Conservation (phyloP, 1,140 invertebrate genomes). For the Pygmarrhopalites habei region DNA sequence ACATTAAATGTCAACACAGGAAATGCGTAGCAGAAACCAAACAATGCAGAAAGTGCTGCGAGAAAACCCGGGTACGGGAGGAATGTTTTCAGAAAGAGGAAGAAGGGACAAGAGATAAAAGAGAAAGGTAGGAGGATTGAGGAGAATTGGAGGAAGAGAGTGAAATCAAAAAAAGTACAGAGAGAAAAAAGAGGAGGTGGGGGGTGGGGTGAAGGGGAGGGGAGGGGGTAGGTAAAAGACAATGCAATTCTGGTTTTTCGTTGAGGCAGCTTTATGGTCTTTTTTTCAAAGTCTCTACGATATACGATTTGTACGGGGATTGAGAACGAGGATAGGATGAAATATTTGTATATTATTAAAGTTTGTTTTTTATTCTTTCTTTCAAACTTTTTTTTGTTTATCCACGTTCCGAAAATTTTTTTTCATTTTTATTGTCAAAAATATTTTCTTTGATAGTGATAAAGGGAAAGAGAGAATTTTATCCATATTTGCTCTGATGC, state of each 20-base stretch:
- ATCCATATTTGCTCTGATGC: too few relatives aligned
- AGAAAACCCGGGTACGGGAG: constrained; percentile 28
- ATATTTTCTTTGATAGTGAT: too few relatives aligned
- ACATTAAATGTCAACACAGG: not conserved
- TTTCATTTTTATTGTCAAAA: too few relatives aligned
- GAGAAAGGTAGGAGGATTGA: constrained; percentile 15
- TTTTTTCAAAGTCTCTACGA: not conserved
- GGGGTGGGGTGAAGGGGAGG: not conserved
- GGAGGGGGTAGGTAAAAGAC: not conserved
- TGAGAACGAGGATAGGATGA: too few relatives aligned
- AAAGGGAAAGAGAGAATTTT: too few relatives aligned
- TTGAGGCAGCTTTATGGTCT: constrained; percentile 1
- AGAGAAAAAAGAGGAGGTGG: constrained; percentile 1
- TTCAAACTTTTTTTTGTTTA: too few relatives aligned
- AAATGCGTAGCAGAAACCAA: not conserved
- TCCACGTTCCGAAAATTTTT: too few relatives aligned
- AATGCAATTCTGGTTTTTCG: constrained; percentile 16
- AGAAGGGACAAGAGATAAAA: constrained; percentile 25
- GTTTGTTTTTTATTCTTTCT: too few relatives aligned
- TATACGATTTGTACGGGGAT: too few relatives aligned
- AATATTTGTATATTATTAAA: too few relatives aligned
- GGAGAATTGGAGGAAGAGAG: not conserved
- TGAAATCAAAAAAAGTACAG: not conserved
- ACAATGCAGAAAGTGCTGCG: constrained; percentile 32
- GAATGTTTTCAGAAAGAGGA: not conserved